Conservation (phyloP, 2,113 vertebrate species). For the Noctilio leporinus region DNA sequence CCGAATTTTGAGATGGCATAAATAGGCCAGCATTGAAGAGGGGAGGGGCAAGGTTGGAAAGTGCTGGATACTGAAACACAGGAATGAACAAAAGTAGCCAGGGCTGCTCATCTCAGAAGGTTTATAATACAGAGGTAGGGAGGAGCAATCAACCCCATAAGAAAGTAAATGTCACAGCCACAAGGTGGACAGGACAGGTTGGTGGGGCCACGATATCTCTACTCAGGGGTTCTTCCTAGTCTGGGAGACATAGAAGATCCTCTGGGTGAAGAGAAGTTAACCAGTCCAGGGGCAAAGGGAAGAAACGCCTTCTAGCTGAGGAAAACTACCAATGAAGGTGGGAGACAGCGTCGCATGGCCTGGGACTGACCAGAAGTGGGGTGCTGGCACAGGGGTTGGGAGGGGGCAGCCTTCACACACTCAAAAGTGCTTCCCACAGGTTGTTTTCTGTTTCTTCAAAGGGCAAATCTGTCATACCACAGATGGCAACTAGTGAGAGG, state of each 20-base stretch:
- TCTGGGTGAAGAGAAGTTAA: fast-evolving
- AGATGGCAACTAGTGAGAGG: not conserved
- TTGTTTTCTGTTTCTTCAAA: not conserved
- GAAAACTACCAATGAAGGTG: not conserved
- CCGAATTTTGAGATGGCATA: not conserved
- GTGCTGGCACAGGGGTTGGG: no score
- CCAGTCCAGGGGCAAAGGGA: not conserved
- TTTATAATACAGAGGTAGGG: not conserved
- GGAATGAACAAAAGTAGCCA: not conserved
- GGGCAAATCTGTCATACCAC: not conserved
- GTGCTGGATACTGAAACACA: not conserved
- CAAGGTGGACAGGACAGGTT: not conserved
- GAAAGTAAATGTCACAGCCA: not conserved
- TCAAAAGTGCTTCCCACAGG: fast-evolving
- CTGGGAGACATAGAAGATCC: not conserved
- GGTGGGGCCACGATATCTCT: not conserved
- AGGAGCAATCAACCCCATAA: not conserved
- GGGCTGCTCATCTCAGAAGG: not conserved
- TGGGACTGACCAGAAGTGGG: not conserved
- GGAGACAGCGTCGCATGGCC: fast-evolving
- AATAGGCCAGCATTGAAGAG: fast-evolving
- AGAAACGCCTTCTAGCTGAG: not conserved
- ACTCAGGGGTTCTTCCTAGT: not conserved
- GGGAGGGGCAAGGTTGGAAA: not conserved
- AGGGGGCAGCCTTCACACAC: not conserved